These are phyloP conservation scores for Zaprionus kolodkinae DNA, from an alignment of 1,140 invertebrate genomes.

Conservation along the genomic window DNA sequence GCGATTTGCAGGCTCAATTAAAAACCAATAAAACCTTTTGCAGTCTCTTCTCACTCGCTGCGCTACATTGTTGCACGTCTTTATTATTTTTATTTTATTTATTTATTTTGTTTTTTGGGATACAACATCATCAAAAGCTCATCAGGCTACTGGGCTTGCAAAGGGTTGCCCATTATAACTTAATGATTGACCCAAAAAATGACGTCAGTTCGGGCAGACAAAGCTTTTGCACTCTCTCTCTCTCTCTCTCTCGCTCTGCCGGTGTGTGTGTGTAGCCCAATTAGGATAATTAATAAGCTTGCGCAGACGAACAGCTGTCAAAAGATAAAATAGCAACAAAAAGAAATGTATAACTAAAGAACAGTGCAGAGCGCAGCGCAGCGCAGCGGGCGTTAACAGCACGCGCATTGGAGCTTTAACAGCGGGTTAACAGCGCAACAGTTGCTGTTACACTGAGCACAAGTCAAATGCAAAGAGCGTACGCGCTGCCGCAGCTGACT, in stretches of 20 bases:
- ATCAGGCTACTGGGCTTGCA: conserved; percentile 50
- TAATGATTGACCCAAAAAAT: conserved; percentile 29
- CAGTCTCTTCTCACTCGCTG: no score
- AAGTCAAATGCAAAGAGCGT: conserved; percentile 46
- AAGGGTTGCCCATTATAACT: conserved; percentile 18
- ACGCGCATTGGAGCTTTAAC: conserved; percentile 21
- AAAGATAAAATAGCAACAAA: conserved; percentile 22
- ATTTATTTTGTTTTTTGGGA: not conserved
- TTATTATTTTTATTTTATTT: no score
- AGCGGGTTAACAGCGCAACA: conserved; percentile 41
- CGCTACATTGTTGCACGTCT: conserved; percentile 24
- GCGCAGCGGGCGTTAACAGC: not conserved
- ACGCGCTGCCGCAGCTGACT: conserved; percentile 44
- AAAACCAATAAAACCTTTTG: not conserved
- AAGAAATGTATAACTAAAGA: conserved; percentile 3
- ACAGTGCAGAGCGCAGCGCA: conserved; percentile 17
- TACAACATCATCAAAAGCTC: conserved; percentile 42
- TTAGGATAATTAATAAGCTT: conserved; percentile 49
- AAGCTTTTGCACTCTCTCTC: conserved; percentile 23
- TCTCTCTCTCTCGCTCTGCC: not conserved
- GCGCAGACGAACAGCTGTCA: conserved; percentile 33
- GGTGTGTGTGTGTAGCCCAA: conserved; percentile 18
- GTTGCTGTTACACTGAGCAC: conserved; percentile 7
- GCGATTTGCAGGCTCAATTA: not conserved
- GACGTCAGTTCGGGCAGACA: conserved; percentile 24